Evolutionary conservation across 2,888 invertebrate species (phyloP), one percentile per base, ranked within the genome.

Genomic region (Drosophila formosana): DNA sequence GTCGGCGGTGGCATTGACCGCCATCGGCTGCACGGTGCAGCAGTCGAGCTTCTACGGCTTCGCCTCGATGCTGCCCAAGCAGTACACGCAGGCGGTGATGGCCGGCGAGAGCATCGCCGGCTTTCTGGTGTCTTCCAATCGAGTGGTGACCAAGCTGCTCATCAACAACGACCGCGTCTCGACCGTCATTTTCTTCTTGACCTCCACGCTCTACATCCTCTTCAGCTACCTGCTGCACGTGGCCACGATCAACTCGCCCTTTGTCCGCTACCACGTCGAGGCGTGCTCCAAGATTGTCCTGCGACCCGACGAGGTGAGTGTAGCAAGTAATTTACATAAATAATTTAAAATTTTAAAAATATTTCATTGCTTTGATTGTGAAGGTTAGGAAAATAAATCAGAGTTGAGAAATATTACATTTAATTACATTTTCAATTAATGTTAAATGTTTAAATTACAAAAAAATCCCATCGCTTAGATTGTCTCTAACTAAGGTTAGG

Each of bases 21-120:
- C 98, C 1, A 94, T 98, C 65, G 97, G 97, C 4, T 97, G 97
- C 89, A 97, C 97, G 64, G 96, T 98, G 65, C 98, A 98, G 92
- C 98, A 98, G 91, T 97, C 97, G 0, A 98, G 98, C 89, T 98
- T 98, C 92, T 98, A 98, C 91, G 98, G 98, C 3, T 98, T 97
- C 91, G 97, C 98, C 1, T 97, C 97, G 68, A 98, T 98, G 95
- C 93, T 98, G 72, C 98, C 98, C 25, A 92, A 93, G 51, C 95
- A 96, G 73, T 98, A 98, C 89, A 98, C 98, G 0, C 98, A 98
- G 92, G 98, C 98, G 34, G 97, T 98, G 1, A 98, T 98, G 98
- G 96, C 96, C 4, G 98, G 98, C 67, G 98, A 98, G 94, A 98
- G 98, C 96, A 89, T 93, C 68, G 93, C 98, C 23, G 98, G 98